Conservation (phyloP, 2,113 vertebrate species). For the Azemiops feae region DNA sequence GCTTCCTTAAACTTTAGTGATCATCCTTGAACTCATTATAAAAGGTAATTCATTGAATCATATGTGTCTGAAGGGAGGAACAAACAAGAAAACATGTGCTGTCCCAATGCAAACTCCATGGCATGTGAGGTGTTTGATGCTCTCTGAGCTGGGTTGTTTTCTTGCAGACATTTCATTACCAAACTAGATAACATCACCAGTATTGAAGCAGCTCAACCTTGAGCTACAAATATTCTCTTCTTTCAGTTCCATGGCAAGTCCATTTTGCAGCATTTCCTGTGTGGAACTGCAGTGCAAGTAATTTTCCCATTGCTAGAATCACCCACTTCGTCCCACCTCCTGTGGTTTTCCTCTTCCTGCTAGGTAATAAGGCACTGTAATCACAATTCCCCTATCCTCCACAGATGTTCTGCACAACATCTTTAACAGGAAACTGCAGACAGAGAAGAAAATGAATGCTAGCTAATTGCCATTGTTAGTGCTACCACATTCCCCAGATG, state of each 20-base stretch:
- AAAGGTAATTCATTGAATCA: neutral
- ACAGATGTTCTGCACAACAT: neutral
- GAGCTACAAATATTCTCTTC: no score
- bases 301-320: neutral
- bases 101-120: neutral
- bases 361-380: neutral
- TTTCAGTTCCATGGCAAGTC: neutral
- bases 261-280: neutral
- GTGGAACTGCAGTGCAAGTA: neutral
- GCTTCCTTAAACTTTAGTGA: neutral
- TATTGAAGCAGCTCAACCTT: no score
- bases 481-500: neutral
- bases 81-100: neutral
- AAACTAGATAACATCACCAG: no score
- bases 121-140: no score
- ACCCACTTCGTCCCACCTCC: neutral
- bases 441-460: neutral
- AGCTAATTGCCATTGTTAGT: neutral
- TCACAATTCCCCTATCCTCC: neutral
- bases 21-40: slow-evolving; percentile 4
- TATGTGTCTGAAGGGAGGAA: neutral
- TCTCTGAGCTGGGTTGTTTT: no score
- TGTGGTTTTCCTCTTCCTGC: neutral
- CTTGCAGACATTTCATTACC: no score
- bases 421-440: neutral